Evolutionary conservation across 2,888 invertebrate genomes (phyloP).

Genomic region (Coelinius sp.): DNA sequence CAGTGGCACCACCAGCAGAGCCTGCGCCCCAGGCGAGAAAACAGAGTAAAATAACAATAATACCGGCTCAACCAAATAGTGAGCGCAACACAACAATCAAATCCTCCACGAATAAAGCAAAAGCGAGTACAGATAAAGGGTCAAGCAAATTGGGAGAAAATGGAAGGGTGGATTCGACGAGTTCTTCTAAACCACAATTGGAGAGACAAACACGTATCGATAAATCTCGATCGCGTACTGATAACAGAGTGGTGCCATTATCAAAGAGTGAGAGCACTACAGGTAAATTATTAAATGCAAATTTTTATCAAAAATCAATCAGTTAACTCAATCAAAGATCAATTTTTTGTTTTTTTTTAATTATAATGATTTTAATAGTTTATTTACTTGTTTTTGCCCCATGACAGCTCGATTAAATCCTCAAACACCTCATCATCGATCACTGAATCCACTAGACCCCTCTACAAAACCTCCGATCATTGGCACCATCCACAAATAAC

Average conservation of each 20-base stretch:
- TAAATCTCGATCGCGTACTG: conserved; percentile 65
- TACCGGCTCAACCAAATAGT: conserved; percentile 67
- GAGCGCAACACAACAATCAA: conserved; percentile 55
- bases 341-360: not conserved
- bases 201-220: conserved; percentile 68
- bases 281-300: conserved; percentile 53
- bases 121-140: conserved; percentile 16
- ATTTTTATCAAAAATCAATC: not conserved
- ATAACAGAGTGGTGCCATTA: conserved; percentile 56
- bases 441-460: not conserved
- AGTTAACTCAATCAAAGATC: not conserved
- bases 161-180: conserved; percentile 63
- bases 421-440: not conserved
- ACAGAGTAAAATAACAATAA: conserved; percentile 71
- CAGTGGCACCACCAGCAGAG: conserved; percentile 47
- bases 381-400: not conserved
- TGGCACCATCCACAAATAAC: conserved; percentile 19
- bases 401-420: not conserved
- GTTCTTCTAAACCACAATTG: conserved; percentile 63
- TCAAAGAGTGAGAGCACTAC: conserved; percentile 68
- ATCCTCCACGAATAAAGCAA: conserved; percentile 23
- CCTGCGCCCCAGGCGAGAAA: conserved; percentile 55
- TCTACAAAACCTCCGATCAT: conserved; percentile 3
- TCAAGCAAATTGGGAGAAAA: conserved; percentile 63
- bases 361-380: not conserved